Percentiles rank a stretch among this genome's conserved stretches.
Conservation (phyloP, 2,888 invertebrate species). For the Nymphalis polychloros region DNA sequence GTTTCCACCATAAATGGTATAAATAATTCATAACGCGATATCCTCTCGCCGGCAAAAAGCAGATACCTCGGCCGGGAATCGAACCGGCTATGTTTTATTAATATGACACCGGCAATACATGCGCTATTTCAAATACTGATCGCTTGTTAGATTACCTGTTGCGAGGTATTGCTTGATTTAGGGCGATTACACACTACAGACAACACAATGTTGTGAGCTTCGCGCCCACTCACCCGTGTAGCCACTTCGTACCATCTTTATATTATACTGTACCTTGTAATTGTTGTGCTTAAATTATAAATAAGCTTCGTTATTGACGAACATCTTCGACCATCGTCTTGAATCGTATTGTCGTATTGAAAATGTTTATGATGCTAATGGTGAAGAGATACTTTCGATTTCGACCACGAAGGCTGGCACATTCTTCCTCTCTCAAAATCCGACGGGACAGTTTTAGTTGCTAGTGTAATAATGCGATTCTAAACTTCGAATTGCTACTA, state of each 20-base stretch:
- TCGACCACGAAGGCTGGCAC: too few species aligned
- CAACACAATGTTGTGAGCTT: conserved; percentile 21
- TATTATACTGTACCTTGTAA: neutral
- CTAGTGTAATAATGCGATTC: too few species aligned
- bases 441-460: too few species aligned
- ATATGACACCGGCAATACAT: conserved; percentile 44
- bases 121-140: conserved; percentile 34
- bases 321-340: too few species aligned
- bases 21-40: conserved; percentile 48
- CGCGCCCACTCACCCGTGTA: neutral
- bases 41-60: conserved; percentile 42
- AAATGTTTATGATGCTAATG: too few species aligned
- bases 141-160: conserved; percentile 27
- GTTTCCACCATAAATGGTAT: conserved; percentile 47
- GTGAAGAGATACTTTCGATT: too few species aligned
- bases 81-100: conserved; percentile 48
- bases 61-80: conserved; percentile 42
- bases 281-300: neutral
- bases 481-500: too few species aligned
- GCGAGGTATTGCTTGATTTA: conserved; percentile 12
- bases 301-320: too few species aligned
- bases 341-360: too few species aligned
- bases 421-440: too few species aligned
- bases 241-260: neutral
- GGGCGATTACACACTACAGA: conserved; percentile 14